These are phyloP conservation scores for Agriopis leucophaearia DNA, from an alignment of 2,888 invertebrate genomes.

Conservation along the genomic window DNA sequence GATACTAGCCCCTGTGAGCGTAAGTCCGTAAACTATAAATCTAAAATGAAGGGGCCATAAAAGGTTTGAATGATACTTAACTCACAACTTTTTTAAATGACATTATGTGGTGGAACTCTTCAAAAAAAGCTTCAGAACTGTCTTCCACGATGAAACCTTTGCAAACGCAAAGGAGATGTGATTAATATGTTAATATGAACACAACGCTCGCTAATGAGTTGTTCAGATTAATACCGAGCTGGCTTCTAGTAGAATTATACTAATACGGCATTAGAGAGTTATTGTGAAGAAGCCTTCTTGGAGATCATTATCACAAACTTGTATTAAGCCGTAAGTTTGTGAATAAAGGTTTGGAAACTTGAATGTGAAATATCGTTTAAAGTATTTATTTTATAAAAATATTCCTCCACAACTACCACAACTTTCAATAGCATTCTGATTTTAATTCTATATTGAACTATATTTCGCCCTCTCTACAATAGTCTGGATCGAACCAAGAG, in stretches of 20 bases:
- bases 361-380: not conserved
- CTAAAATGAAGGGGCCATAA: no score
- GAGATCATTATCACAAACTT: not conserved
- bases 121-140: constrained; percentile 22
- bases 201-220: constrained; percentile 72
- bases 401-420: no score
- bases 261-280: constrained; percentile 38
- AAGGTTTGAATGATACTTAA: no score
- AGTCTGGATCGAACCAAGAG: no score
- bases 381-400: no score
- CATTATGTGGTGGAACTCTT: not conserved
- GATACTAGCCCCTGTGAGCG: no score
- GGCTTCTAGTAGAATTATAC: constrained; percentile 41
- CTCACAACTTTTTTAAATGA: not conserved
- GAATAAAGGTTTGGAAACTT: not conserved
- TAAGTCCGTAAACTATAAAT: no score
- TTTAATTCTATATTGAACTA: no score
- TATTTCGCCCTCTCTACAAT: no score
- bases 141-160: constrained; percentile 43
- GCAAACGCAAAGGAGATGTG: constrained; percentile 57
- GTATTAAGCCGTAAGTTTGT: no score
- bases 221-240: constrained; percentile 57
- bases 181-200: constrained; percentile 70
- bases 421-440: no score
- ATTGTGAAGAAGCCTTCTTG: constrained; percentile 8